Conservation (phyloP, 2,113 vertebrate species). For the Bucco capensis region DNA sequence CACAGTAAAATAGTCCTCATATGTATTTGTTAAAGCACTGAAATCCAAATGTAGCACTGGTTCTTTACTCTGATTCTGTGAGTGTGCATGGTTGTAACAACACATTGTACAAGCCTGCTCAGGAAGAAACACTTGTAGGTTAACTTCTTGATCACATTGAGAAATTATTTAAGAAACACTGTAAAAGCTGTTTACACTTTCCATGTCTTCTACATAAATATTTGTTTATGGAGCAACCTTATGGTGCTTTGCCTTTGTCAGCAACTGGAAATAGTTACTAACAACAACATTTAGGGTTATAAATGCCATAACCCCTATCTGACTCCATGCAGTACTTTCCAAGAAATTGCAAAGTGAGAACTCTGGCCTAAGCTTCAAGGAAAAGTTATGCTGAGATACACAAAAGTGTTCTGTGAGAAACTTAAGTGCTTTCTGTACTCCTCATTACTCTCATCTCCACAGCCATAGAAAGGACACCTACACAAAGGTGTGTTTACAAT, state of each 20-base stretch:
- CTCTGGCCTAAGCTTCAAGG: slow-evolving; percentile 39
- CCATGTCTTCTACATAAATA: slow-evolving; percentile 48
- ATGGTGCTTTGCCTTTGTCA: slow-evolving; percentile 52
- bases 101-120: slow-evolving; percentile 9
- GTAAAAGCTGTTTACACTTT: slow-evolving; percentile 53
- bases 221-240: slow-evolving; percentile 65
- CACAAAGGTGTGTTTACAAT: not conserved
- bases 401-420: slow-evolving; percentile 28
- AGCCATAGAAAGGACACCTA: not conserved
- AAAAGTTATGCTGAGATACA: slow-evolving; percentile 45
- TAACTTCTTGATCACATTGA: slow-evolving; percentile 49
- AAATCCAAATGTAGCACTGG: not conserved
- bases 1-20: not conserved
- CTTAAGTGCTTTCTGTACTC: not conserved
- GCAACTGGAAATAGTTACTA: slow-evolving; percentile 56
- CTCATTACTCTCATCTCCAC: not conserved
- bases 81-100: not conserved
- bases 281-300: slow-evolving; percentile 34
- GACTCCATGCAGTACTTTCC: slow-evolving; percentile 51
- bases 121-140: slow-evolving; percentile 64
- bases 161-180: slow-evolving; percentile 63
- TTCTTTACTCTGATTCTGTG: slow-evolving; percentile 17
- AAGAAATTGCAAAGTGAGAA: slow-evolving; percentile 57
- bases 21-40: slow-evolving; percentile 5
- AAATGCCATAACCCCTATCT: slow-evolving; percentile 50